Conservation (phyloP, 2,797 vertebrate genomes). For the Coendou prehensilis region DNA sequence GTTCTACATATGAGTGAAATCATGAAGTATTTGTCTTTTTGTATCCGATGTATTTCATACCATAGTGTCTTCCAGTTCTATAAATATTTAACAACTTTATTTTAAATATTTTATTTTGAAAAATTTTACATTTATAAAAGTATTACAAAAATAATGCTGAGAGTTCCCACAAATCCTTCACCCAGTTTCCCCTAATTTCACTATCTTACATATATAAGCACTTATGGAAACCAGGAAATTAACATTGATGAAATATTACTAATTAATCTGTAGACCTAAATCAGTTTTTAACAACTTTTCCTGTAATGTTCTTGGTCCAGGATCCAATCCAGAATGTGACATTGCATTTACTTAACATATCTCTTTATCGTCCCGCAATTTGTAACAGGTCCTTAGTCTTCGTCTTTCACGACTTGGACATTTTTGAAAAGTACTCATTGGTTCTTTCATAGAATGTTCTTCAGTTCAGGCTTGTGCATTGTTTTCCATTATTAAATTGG, state of each 20-base stretch:
- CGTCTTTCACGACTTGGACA: not conserved
- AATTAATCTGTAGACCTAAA: not conserved
- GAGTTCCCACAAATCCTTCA: not conserved
- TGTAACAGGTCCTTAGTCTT: not conserved
- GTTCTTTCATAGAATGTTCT: not conserved
- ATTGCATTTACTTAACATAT: not conserved
- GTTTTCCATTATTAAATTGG: not conserved
- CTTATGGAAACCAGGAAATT: not conserved
- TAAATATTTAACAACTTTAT: not conserved
- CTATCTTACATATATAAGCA: not conserved
- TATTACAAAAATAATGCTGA: not conserved
- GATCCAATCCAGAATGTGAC: not conserved
- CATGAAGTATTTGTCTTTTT: not conserved
- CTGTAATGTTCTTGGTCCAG: not conserved
- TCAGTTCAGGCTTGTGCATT: not conserved
- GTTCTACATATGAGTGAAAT: not conserved
- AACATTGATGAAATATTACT: not conserved
- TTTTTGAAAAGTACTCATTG: not conserved
- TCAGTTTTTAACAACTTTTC: not conserved
- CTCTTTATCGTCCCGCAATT: not conserved
- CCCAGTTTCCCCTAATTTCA: not conserved
- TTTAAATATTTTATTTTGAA: not conserved
- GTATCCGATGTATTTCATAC: not conserved
- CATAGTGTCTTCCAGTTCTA: not conserved
- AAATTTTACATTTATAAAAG: not conserved